Conservation (phyloP, 92 coral and sea anemone species). For the Chrysogorgia sp. region DNA sequence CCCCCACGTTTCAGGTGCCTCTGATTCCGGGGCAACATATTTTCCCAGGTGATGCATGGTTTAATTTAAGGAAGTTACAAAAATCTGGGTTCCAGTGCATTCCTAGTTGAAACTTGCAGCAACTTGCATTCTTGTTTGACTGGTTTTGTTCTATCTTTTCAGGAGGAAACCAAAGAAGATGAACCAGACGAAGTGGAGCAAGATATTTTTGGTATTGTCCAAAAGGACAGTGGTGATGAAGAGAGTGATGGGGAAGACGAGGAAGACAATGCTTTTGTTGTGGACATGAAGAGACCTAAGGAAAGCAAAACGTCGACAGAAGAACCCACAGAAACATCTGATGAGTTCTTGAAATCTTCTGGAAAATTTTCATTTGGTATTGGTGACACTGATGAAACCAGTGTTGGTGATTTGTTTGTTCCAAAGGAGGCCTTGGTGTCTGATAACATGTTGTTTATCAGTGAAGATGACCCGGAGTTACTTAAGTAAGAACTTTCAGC, state of each 20-base stretch:
- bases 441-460: conserved; percentile 27
- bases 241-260: conserved; percentile 47
- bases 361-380: conserved; percentile 70
- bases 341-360: conserved; percentile 16
- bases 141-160: conserved; percentile 2
- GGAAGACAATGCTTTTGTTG: conserved; percentile 60
- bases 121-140: neutral
- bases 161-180: conserved; percentile 26
- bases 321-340: neutral
- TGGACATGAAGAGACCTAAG: conserved; percentile 52
- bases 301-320: conserved; percentile 6
- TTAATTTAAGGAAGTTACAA: no score
- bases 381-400: conserved; percentile 62
- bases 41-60: no score
- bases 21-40: no score
- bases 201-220: conserved; percentile 77
- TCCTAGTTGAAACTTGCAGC: neutral
- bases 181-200: conserved; percentile 59
- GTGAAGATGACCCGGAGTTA: conserved; percentile 86
- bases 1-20: no score
- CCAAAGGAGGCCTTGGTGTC: conserved; percentile 77
- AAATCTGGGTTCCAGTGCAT: no score
- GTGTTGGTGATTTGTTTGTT: conserved; percentile 75
- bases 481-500: conserved; percentile 62
- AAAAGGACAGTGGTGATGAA: conserved; percentile 44